These are phyloP conservation scores for Reinhardtius hippoglossoides DNA, from an alignment of 2,113 vertebrate species.

Conservation along the genomic window DNA sequence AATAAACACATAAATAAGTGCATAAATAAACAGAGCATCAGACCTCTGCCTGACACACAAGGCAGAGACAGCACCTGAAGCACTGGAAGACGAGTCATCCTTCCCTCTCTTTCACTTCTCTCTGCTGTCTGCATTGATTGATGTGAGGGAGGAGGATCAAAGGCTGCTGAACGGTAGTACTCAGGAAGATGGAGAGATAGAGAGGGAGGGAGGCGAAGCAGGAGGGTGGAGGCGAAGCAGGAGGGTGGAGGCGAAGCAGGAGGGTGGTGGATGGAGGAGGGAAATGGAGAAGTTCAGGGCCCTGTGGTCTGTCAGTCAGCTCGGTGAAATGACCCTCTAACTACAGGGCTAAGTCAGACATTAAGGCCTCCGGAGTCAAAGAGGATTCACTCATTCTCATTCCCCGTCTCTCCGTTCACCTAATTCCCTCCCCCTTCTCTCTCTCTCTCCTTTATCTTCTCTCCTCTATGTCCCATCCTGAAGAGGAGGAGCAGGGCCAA, in stretches of 20 bases:
- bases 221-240: conserved; percentile 19
- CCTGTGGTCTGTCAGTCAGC: conserved; percentile 63
- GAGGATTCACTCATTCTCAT: conserved; percentile 57
- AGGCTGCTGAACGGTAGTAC: conserved; percentile 69
- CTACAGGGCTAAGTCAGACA: conserved; percentile 61
- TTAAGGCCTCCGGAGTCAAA: conserved; percentile 64
- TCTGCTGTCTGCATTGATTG: conserved; percentile 76
- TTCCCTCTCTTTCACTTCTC: conserved; percentile 55
- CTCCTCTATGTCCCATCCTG: conserved; percentile 63
- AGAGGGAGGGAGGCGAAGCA: conserved; percentile 33
- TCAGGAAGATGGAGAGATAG: conserved; percentile 72
- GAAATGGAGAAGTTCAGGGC: conserved; percentile 50
- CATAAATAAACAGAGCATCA: conserved; percentile 77
- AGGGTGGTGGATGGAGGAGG: conserved; percentile 23
- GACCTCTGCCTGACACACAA: conserved; percentile 68
- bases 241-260: conserved; percentile 24
- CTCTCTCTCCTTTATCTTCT: conserved; percentile 60
- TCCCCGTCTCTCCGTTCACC: conserved; percentile 23
- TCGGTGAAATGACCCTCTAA: conserved; percentile 63
- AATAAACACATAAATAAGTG: conserved; percentile 81
- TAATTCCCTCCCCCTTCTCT: conserved; percentile 10
- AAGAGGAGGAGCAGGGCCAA: conserved; percentile 74
- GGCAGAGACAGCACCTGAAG: conserved; percentile 76
- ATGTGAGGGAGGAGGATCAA: conserved; percentile 78
- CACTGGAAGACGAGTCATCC: conserved; percentile 62